These are phyloP conservation scores for Telenomus remus DNA, from an alignment of 1,140 invertebrate species.

Conservation along the genomic window DNA sequence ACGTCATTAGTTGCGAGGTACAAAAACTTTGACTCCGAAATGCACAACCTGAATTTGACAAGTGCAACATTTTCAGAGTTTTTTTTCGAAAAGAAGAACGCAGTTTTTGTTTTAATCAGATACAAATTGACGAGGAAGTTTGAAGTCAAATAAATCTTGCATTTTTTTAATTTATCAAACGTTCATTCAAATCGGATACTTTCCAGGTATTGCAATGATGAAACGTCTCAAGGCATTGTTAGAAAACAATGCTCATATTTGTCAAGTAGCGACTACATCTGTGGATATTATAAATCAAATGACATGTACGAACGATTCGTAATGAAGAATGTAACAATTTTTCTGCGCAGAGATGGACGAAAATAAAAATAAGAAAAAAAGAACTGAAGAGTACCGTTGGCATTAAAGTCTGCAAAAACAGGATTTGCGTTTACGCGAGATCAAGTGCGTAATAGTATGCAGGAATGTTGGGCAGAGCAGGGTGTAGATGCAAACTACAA, in stretches of 20 bases:
- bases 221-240: slow-evolving; percentile 27
- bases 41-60: too few species aligned
- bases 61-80: too few species aligned
- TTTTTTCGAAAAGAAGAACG: too few species aligned
- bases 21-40: too few species aligned
- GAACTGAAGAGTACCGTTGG: slow-evolving; percentile 35
- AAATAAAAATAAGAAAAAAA: too few species aligned
- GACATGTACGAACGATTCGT: slow-evolving; percentile 3
- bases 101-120: too few species aligned
- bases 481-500: slow-evolving; percentile 65
- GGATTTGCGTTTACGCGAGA: slow-evolving; percentile 58
- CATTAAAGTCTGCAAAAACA: slow-evolving; percentile 30
- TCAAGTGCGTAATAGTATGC: slow-evolving; percentile 71
- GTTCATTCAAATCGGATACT: slow-evolving; percentile 36
- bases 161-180: slow-evolving; percentile 31
- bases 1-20: too few species aligned
- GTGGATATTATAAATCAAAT: slow-evolving; percentile 29
- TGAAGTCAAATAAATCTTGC: slow-evolving; percentile 31
- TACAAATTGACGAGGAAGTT: slow-evolving; percentile 13
- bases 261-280: slow-evolving; percentile 8
- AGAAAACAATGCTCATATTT: slow-evolving; percentile 38
- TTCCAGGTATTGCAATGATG: slow-evolving; percentile 33
- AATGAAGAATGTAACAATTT: slow-evolving; percentile 18
- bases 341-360: neutral
- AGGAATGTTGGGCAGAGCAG: slow-evolving; percentile 71